Conservation (phyloP, 35 echinoderm and acorn worm species). For the Apostichopus japonicus region DNA sequence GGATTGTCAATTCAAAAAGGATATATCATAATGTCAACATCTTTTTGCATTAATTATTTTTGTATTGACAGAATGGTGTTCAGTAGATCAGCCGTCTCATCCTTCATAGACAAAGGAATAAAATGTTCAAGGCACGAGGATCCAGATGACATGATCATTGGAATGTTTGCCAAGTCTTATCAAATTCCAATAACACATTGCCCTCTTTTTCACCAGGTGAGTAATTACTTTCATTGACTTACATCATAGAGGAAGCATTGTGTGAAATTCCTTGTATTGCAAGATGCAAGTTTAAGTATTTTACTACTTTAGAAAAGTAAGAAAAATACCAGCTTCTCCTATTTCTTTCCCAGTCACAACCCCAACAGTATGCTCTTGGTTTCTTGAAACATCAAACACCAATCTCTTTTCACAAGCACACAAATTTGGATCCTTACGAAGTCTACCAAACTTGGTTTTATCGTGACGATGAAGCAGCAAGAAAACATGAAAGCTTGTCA, state of each 20-base stretch:
- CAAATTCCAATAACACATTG: constrained; percentile 74
- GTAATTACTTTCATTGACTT: constrained; percentile 8
- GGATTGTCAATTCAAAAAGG: not conserved
- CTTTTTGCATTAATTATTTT: too few species aligned
- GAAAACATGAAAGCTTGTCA: not conserved
- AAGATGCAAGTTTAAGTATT: not conserved
- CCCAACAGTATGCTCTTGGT: constrained; percentile 76
- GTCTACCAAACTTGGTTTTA: constrained; percentile 85
- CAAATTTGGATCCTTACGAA: constrained; percentile 70
- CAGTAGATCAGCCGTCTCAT: constrained; percentile 65
- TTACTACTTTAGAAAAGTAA: not conserved
- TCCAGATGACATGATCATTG: constrained; percentile 99
- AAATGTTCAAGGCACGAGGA: constrained; percentile 81
- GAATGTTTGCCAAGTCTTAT: constrained; percentile 80
- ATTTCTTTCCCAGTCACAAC: constrained; percentile 64
- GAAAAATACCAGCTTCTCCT: too few species aligned
- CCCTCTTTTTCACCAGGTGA: constrained; percentile 96
- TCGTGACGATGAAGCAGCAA: constrained; percentile 55
- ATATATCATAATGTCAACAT: too few species aligned
- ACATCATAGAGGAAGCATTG: not conserved
- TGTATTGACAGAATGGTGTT: constrained; percentile 80
- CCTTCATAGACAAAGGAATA: constrained; percentile 66
- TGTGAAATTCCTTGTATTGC: not conserved
- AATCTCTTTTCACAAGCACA: constrained; percentile 95
- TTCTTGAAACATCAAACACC: constrained; percentile 84